Percentiles rank a stretch among this genome's conserved stretches.
Evolutionary conservation across 2,113 vertebrate genomes (phyloP).

Genomic region (Tetraodon nigroviridis): DNA sequence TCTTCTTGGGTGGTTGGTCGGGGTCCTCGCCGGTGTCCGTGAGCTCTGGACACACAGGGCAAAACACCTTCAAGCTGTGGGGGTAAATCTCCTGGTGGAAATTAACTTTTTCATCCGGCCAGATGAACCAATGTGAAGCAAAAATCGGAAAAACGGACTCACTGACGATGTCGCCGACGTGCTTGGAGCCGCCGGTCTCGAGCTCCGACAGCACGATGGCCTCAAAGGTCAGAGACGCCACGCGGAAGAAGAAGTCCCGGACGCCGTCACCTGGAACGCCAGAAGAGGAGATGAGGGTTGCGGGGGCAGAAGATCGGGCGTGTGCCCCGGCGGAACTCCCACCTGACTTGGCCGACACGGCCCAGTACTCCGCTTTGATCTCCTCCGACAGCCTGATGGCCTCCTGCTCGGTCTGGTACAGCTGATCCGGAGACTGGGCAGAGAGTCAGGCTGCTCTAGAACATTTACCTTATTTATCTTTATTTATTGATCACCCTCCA

Average conservation of each 20-base stretch:
- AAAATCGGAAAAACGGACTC: conserved; percentile 63
- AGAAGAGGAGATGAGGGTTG: not conserved
- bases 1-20: conserved; percentile 73
- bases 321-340: conserved; percentile 29
- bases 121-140: not conserved
- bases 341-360: conserved; percentile 92
- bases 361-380: conserved; percentile 94
- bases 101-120: too few relatives aligned
- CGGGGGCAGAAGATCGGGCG: not conserved
- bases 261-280: conserved; percentile 82
- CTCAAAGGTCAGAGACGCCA: conserved; percentile 91
- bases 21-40: conserved; percentile 70
- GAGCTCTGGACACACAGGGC: conserved; percentile 73
- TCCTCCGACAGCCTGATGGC: conserved; percentile 88
- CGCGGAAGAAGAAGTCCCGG: conserved; percentile 87
- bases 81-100: too few relatives aligned
- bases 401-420: conserved; percentile 81
- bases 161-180: conserved; percentile 85
- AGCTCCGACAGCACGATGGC: conserved; percentile 84
- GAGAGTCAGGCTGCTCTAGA: not conserved
- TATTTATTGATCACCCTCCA: too few relatives aligned
- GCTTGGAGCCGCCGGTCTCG: conserved; percentile 79
- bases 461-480: too few relatives aligned
- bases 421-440: conserved; percentile 81
- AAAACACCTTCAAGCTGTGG: not conserved